Base-by-base conservation (phyloP, 64 coral and sea anemone species). In the Catalaphyllia jardinei region DNA sequence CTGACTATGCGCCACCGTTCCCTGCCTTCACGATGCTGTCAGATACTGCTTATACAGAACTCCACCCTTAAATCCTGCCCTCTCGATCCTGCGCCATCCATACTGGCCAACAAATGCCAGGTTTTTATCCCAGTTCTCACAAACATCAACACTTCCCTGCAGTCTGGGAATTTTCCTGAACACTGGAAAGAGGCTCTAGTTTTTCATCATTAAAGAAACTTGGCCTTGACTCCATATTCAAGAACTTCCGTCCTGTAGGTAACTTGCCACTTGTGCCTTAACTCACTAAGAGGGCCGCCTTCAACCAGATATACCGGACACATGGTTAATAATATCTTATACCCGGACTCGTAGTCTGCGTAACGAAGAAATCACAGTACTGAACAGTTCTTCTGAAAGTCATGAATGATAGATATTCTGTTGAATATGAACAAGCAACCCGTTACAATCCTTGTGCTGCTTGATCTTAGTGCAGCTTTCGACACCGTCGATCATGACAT, bases 71-170 rank as follows among this genome's bases (percentile, higher is more conserved):
- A 86, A 17, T 72, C 83, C 64, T 72, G 46, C 62, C 67, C 83
- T 59, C 77, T 79, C 15, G 77, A 79, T 19, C 77, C 77, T 79
- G 57, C 59, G 77, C 25, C 52, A 29, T 60, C 49, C 51, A 59
- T n/a, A 59, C 50, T 60, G 77, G 46, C 29, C 11, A 79, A 51
- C 77, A 79, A 79, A 79, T 79, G 77, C 27, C n/a, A 79, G 77
- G 77, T 12, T 79, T 51, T 74, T 24, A 8, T 38, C 31, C 72
- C 72, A 74, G 28, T 74, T 74, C 72, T 74, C 71, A 73, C 72
- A 52, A 55, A 28, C 24, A 79, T 54, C 24, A 29, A 79, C 50
- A 79, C 50, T 29, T 79, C 22, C 60, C 15, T 57, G 77, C 27
- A 57, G 22, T 79, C 51, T 9, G 20, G 39, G 38, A 0, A 4